A percentile compares a stretch with the other conserved stretches of the same genome.
Evolutionary conservation across 2,888 invertebrate species (phyloP).

Genomic region (Cremastinae sp.): DNA sequence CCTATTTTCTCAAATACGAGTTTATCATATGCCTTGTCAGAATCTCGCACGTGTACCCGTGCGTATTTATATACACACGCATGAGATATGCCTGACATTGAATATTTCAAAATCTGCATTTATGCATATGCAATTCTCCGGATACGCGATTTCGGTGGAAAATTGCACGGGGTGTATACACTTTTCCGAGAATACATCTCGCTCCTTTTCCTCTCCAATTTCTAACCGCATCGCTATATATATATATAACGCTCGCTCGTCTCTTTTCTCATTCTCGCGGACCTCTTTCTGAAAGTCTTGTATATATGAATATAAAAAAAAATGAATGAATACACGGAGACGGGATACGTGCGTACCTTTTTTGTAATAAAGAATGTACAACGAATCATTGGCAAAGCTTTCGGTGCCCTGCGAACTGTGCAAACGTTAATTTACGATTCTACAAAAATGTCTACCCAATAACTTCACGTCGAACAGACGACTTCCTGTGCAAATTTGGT

Average conservation of each 20-base stretch:
- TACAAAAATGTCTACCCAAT: constrained; percentile 53
- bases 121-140: constrained; percentile 57
- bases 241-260: too few relatives aligned
- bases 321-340: background rate
- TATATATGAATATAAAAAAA: constrained; percentile 17
- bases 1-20: constrained; percentile 43
- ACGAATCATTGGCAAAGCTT: constrained; percentile 57
- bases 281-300: too few relatives aligned
- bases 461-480: constrained; percentile 40
- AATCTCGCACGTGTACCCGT: constrained; percentile 12
- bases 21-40: constrained; percentile 34
- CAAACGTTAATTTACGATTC: constrained; percentile 58
- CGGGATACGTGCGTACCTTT: constrained; percentile 12
- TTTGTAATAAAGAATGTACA: constrained; percentile 40
- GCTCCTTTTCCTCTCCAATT: constrained; percentile 27
- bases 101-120: constrained; percentile 61
- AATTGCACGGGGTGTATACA: constrained; percentile 56
- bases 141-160: constrained; percentile 57
- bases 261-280: constrained; percentile 22
- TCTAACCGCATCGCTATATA: too few relatives aligned
- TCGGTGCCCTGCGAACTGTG: constrained; percentile 57
- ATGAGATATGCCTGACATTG: constrained; percentile 56
- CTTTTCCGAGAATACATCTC: constrained; percentile 49
- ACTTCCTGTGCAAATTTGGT: constrained; percentile 14
- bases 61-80: constrained; percentile 36